These are phyloP conservation scores for Hipposideros larvatus DNA, from an alignment of 2,797 vertebrate genomes.

Conservation along the genomic window DNA sequence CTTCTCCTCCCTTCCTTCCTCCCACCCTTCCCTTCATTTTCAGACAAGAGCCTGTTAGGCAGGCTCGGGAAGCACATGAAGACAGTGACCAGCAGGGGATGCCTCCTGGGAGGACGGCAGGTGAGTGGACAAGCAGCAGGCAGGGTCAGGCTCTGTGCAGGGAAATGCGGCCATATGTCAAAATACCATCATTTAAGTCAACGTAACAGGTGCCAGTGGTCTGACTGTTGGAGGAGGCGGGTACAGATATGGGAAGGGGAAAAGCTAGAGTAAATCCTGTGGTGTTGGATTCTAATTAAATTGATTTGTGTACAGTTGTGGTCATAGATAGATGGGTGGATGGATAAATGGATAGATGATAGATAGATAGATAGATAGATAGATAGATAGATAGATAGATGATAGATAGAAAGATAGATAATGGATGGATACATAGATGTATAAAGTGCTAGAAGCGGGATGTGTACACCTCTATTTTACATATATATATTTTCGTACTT, in stretches of 20 bases:
- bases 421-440: background rate
- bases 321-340: too few species aligned
- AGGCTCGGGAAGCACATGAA: background rate
- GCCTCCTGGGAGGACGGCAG: background rate
- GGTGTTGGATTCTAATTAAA: background rate
- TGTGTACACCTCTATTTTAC: background rate
- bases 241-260: background rate
- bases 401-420: background rate
- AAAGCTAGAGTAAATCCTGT: accelerated
- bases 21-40: background rate
- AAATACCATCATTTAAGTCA: accelerated
- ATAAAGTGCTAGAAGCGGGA: background rate
- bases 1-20: background rate
- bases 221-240: background rate
- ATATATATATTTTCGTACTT: background rate
- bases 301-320: background rate
- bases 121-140: background rate
- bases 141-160: accelerated
- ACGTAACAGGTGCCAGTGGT: accelerated
- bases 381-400: background rate
- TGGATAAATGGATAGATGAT: background rate
- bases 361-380: background rate
- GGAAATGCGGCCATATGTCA: background rate
- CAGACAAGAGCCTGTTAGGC: background rate
- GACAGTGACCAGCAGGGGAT: background rate